phyloP scores from a whole-genome alignment of 2,113 vertebrate genomes.

The Emydura subglobosa region DNA sequence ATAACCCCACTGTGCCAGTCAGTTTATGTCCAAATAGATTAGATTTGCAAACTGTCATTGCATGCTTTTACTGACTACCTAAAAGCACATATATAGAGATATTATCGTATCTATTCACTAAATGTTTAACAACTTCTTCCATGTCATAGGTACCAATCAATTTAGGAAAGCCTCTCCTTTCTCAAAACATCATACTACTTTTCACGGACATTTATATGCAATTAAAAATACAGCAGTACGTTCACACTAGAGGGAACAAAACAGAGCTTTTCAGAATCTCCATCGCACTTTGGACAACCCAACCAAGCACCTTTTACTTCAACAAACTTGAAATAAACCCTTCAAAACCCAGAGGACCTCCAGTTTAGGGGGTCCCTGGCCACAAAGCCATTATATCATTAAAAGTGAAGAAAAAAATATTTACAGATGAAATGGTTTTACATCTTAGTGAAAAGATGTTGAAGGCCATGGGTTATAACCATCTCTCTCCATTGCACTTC shows the following conservation, averaged over 20 bases:
- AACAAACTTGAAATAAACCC: background rate
- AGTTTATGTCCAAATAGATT: background rate
- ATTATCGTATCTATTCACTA: slow-evolving; percentile 15
- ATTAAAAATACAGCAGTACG: background rate
- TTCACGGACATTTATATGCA: background rate
- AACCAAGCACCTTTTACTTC: background rate
- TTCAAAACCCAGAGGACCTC: background rate
- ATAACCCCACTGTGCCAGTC: background rate
- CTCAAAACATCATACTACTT: background rate
- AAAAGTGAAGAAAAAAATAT: background rate
- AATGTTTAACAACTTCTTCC: slow-evolving; percentile 9
- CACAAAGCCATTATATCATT: background rate
- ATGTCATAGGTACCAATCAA: background rate
- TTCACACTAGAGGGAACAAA: background rate
- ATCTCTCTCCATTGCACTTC: background rate
- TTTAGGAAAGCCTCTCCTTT: background rate
- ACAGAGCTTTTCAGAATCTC: background rate
- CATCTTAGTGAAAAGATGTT: background rate
- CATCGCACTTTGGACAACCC: background rate
- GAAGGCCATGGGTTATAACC: background rate
- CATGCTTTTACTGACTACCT: background rate
- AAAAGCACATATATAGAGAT: background rate
- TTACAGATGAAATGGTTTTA: background rate
- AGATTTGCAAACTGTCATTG: background rate
- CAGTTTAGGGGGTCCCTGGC: background rate